Base-by-base conservation (phyloP, 2,888 invertebrate species). In the Xestia rhomboidea region DNA sequence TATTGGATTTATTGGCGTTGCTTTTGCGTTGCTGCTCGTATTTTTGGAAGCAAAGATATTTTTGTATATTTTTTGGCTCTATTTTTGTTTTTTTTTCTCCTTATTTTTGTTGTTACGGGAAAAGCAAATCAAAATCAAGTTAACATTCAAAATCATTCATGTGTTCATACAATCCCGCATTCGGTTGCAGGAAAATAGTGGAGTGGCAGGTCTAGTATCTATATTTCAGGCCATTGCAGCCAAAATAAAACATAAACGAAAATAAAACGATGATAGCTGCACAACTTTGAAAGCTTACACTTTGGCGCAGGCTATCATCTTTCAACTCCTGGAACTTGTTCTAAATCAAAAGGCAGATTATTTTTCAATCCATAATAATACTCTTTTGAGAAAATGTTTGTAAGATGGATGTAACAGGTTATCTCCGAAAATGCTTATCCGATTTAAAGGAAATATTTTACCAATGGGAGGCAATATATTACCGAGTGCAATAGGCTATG, bases 1-100 rank as follows among this genome's bases (percentile, higher is more conserved):
- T 85, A 76, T 82, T 69, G 79, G 27, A 74, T 82, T 82, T 85
- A 85, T 74, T 76, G 85, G 69, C 62, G 62, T 8, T 46, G 34
- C 46, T 30, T 79, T 62, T 62, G 68, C 60, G 41, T 34, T 34
- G 10, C 34, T 44, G 44, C 49, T 15, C 27, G n/a, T 62, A 62
- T 77, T 60, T 60, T 38, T 49, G 1, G n/a, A 46, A 54, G 30
- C 5, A 41, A 72, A 62, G 27, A 60, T 46, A 54, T 54, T 54
- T 46, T 51, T 49, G 5, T 44, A 1, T 34, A 30, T 73, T 27
- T 71, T 62, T 63, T 30, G 15, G 13, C 1, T 8, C 0, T 15
- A 2, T 21, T 24, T 24, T 15, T 13, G 18, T 34, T 27, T 54
- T 44, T 49, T 44, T 11, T 11, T 2, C 66, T 21, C n/a, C 1